These are phyloP conservation scores for Conops quadrifasciatus DNA, from an alignment of 2,888 invertebrate genomes.

Conservation along the genomic window DNA sequence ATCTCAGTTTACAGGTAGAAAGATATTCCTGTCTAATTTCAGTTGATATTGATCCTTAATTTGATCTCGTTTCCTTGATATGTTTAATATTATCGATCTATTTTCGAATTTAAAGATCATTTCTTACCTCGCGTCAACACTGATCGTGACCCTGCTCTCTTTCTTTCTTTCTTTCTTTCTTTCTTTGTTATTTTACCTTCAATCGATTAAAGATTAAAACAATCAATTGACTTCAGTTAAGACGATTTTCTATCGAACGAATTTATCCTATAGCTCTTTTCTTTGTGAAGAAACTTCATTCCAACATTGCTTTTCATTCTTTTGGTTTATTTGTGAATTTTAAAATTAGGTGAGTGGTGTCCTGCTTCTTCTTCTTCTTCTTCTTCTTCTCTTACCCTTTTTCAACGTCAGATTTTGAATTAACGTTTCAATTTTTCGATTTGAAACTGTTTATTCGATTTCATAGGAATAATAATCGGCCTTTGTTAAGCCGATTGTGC, in stretches of 20 bases:
- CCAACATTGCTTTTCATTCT: no score
- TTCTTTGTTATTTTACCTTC: neutral
- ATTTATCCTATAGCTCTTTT: no score
- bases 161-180: neutral
- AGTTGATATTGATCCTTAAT: neutral
- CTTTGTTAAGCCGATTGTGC: neutral
- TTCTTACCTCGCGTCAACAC: no score
- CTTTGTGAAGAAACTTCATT: neutral
- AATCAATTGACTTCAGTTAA: slow-evolving; percentile 2
- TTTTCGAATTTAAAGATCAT: no score
- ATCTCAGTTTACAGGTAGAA: no score
- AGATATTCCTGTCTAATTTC: no score
- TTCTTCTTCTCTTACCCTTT: neutral
- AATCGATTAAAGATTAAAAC: slow-evolving; percentile 12
- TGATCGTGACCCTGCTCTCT: neutral
- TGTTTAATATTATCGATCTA: no score
- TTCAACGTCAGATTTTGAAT: neutral
- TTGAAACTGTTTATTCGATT: neutral
- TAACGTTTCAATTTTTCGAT: neutral
- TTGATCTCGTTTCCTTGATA: neutral
- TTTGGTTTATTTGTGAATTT: no score
- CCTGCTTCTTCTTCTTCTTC: neutral
- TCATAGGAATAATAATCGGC: neutral
- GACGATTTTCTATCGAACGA: slow-evolving; percentile 4
- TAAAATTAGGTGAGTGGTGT: neutral